Evolutionary conservation across 1,140 invertebrate genomes (phyloP), one percentile per base, ranked within the genome.

Genomic region (Orussus abietinus): DNA sequence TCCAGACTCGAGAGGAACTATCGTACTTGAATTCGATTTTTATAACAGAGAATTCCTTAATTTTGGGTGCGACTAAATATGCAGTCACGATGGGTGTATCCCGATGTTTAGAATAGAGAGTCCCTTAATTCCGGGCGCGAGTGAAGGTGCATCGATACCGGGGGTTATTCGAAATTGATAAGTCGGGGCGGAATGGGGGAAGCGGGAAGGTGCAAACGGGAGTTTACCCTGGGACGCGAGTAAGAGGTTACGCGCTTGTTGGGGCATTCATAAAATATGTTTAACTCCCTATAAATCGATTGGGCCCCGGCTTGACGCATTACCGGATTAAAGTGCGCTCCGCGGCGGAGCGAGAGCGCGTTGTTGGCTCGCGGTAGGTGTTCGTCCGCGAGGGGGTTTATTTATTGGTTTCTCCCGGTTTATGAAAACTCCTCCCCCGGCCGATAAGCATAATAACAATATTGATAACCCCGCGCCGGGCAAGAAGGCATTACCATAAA

Each of bases 401-500:
- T 44, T 44, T 44, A 44, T 44, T 44, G 42, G 34, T 31, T 38
- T 44, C 32, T 26, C 33, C 38, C 22, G 21, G 11, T 38, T 26
- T 44, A 44, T 44, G 34, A 38, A 44, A 44, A 38, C 26, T 32
- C 22, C 25, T n/a, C n/a, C n/a, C n/a, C n/a, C n/a, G n/a, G n/a
- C n/a, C n/a, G n/a, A n/a, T n/a, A n/a, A n/a, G n/a, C n/a, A n/a
- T n/a, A 31, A 51, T 51, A 42, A 49, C 42, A 45, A 51, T 58
- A 71, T 63, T 61, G 65, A 68, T 71, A 69, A 69, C 58, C 64
- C 43, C 47, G 39, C 47, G 57, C 51, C 20, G 46, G 45, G 50
- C 48, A 41, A 46, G 13, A 32, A 53, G 49, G 53, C 58, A 72
- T 72, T 69, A 69, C 53, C 57, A 69, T 72, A 72, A 72, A 69